Percentiles rank a stretch among this genome's conserved stretches.
phyloP scores from a whole-genome alignment of 2,113 vertebrate species.

The Numenius arquata region DNA sequence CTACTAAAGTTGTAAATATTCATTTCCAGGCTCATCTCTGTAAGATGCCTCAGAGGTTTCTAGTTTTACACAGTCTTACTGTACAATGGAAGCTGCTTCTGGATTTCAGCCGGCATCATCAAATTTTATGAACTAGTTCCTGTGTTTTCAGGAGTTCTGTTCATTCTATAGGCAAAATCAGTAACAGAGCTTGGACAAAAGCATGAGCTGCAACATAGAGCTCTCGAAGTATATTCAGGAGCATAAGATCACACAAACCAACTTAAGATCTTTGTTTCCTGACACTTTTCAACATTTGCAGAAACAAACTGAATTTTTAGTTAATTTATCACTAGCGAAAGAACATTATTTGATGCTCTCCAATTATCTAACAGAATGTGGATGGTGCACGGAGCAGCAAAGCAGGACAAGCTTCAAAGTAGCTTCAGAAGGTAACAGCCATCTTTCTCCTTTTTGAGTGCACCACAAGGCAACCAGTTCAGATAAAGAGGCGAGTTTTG shows the following conservation, averaged over 20 bases:
- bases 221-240: not conserved
- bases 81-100: not conserved
- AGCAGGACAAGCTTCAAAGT: not conserved
- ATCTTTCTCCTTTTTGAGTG: accelerated
- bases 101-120: not conserved
- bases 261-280: not conserved
- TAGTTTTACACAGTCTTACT: not conserved
- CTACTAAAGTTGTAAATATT: not conserved
- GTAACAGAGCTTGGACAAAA: not conserved
- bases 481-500: not conserved
- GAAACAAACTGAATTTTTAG: not conserved
- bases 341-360: not conserved
- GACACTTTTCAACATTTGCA: not conserved
- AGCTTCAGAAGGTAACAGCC: not conserved
- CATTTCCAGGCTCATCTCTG: not conserved
- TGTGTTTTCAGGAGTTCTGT: not conserved
- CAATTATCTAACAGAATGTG: accelerated
- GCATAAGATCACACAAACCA: not conserved
- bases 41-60: not conserved
- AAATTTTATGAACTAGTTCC: not conserved
- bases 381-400: not conserved
- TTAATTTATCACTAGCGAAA: accelerated
- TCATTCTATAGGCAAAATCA: not conserved
- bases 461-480: not conserved
- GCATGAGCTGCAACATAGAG: accelerated